A percentile compares a stretch with the other conserved stretches of the same genome.
Evolutionary conservation across 2,797 vertebrate genomes (phyloP).

Genomic region (Sebastes minor): DNA sequence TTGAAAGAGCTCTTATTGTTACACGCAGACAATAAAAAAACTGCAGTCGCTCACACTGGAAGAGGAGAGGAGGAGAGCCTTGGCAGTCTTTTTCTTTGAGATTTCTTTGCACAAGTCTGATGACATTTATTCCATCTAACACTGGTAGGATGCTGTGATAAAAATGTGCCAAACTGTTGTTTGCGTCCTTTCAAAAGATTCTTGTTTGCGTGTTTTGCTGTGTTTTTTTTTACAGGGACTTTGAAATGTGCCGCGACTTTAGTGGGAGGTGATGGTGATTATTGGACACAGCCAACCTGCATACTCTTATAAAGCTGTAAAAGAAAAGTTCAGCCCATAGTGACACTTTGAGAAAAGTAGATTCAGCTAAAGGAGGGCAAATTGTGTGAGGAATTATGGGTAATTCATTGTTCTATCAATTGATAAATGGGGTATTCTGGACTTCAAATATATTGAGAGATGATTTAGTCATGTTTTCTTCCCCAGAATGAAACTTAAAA

Average conservation of each 20-base stretch:
- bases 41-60: not conserved
- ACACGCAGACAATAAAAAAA: conserved; percentile 17
- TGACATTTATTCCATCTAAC: conserved; percentile 48
- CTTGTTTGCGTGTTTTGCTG: conserved; percentile 3
- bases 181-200: conserved; percentile 31
- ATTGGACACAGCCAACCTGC: conserved; percentile 54
- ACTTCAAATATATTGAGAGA: not conserved
- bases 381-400: not conserved
- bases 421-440: not conserved
- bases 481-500: not conserved
- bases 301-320: conserved; percentile 16
- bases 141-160: conserved; percentile 53
- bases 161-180: conserved; percentile 53
- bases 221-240: not conserved
- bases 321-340: conserved; percentile 5
- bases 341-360: conserved; percentile 10
- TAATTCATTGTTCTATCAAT: conserved; percentile 9
- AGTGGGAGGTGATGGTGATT: conserved; percentile 77
- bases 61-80: conserved; percentile 18
- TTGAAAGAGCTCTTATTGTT: conserved; percentile 37
- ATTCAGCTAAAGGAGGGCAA: not conserved
- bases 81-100: conserved; percentile 23
- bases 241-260: conserved; percentile 52
- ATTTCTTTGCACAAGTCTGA: conserved; percentile 22
- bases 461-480: not conserved